Percentiles rank a stretch among this genome's conserved stretches.
Evolutionary conservation across 2,888 invertebrate species (phyloP).

Genomic region (Neuroscelio doddi): DNA sequence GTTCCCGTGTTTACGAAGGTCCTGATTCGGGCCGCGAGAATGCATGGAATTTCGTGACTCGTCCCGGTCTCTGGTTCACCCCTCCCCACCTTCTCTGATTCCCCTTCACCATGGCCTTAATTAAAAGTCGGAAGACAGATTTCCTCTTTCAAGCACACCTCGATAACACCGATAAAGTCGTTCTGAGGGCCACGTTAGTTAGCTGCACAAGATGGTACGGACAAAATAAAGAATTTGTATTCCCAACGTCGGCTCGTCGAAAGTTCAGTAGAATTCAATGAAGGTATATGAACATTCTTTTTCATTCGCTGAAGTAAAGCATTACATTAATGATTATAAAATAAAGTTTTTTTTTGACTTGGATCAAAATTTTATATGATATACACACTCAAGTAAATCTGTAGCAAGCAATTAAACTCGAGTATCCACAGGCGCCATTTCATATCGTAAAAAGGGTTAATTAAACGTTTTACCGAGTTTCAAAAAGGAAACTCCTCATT

Average conservation of each 20-base stretch:
- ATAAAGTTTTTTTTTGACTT: no score
- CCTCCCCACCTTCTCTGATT: slow-evolving; percentile 26
- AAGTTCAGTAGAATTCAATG: no score
- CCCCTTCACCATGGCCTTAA: slow-evolving; percentile 41
- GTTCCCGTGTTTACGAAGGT: slow-evolving; percentile 47
- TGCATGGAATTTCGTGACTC: slow-evolving; percentile 58
- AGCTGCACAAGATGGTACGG: slow-evolving; percentile 15
- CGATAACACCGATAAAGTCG: slow-evolving; percentile 43
- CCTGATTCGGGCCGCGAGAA: slow-evolving; percentile 48
- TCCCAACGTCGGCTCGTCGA: no score
- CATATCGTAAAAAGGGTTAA: slow-evolving; percentile 31
- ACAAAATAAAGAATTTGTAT: no score
- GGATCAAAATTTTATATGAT: background rate
- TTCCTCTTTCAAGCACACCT: slow-evolving; percentile 30
- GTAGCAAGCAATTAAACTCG: slow-evolving; percentile 5
- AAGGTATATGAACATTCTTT: no score
- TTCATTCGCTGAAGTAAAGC: no score
- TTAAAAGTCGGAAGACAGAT: slow-evolving; percentile 45
- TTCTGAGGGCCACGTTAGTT: slow-evolving; percentile 16
- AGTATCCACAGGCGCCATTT: slow-evolving; percentile 34
- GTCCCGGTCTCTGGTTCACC: slow-evolving; percentile 30
- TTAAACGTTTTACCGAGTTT: slow-evolving; percentile 37
- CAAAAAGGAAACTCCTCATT: slow-evolving; percentile 33
- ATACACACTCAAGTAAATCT: background rate
- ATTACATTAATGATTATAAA: no score